Conservation (phyloP, 2,888 invertebrate species). For the Lacanobia wlatinum region DNA sequence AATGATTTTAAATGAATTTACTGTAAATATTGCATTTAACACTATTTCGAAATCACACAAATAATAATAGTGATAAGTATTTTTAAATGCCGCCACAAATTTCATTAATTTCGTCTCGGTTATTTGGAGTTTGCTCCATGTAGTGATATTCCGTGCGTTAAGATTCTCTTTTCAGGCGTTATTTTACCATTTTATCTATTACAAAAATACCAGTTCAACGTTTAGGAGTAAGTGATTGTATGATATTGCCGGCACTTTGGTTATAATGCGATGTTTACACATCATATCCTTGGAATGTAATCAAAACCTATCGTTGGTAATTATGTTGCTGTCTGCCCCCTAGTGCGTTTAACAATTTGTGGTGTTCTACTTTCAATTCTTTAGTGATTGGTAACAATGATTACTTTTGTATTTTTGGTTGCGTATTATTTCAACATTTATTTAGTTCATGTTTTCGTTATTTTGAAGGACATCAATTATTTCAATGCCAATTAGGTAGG, state of each 20-base stretch:
- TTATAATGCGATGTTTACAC: conserved; percentile 82
- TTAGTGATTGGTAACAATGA: not conserved
- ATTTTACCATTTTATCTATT: conserved; percentile 52
- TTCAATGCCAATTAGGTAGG: not conserved
- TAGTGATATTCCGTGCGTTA: conserved; percentile 44
- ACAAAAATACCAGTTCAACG: conserved; percentile 21
- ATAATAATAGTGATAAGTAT: conserved; percentile 31
- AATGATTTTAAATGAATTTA: conserved; percentile 82
- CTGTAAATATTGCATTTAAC: conserved; percentile 23
- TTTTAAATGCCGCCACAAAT: conserved; percentile 38
- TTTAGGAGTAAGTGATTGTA: conserved; percentile 14
- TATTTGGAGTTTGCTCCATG: conserved; percentile 55
- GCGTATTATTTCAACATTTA: not conserved
- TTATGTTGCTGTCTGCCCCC: conserved; percentile 43
- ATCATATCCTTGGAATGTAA: conserved; percentile 76
- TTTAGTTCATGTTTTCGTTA: conserved; percentile 11
- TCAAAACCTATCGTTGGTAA: conserved; percentile 40
- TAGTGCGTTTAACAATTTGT: conserved; percentile 42
- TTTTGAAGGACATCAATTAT: conserved; percentile 11
- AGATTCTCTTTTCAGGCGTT: conserved; percentile 29
- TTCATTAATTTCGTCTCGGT: conserved; percentile 35
- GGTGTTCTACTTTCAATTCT: conserved; percentile 37
- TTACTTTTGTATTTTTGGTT: conserved; percentile 2
- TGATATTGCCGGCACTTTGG: conserved; percentile 82
- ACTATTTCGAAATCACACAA: conserved; percentile 21